Base-by-base conservation (phyloP, 2,113 vertebrate species). In the Hepsetus odoe region DNA sequence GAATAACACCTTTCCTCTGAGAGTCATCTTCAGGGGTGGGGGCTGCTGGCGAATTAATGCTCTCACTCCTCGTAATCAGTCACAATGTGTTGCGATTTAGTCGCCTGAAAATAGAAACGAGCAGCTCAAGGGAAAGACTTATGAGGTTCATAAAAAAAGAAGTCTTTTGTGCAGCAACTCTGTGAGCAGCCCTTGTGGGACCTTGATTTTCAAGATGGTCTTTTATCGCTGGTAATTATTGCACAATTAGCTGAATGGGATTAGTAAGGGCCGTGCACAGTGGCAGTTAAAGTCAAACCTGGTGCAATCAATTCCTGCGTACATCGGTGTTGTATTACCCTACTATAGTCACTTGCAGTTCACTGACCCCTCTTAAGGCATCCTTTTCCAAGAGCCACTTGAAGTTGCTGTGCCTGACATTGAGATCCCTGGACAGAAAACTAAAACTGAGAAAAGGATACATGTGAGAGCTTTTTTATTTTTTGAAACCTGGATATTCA, bases 191-290 rank as follows among this genome's bases (percentile, higher is more conserved):
- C 58, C 24, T 69, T 59, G 66, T 28, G 1, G 16, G 65, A 79
- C 13, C 32, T 74, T 81, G 61, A 53, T 64, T 59, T 49, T 66
- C 32, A 67, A 66, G 83, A 81, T 72, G 72, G 28, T 56, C 38
- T 81, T 77, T 79, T 75, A 76, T 77, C 14, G 12, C 24, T 28
- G n/a, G 61, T 62, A 64, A 70, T 80, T 79, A 61, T 72, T 56
- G 71, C 6, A 40, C 46, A 69, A 68, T 77, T 78, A 78, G 46
- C 33, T 77, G 58, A 84, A 75, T 59, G 38, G 74, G 56, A 81
- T 71, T 74, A 24, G n/a, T 38, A 11, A 56, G 58, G 55, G 69
- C 24, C 32, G 10, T 16, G 20, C 65, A 55, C 69, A 11, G 46
- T 28, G 67, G 16, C n/a, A 26, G 38, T 38, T 76, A 7, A 22